Base-by-base conservation (phyloP, 2,797 vertebrate genomes). In the Masticophis lateralis region DNA sequence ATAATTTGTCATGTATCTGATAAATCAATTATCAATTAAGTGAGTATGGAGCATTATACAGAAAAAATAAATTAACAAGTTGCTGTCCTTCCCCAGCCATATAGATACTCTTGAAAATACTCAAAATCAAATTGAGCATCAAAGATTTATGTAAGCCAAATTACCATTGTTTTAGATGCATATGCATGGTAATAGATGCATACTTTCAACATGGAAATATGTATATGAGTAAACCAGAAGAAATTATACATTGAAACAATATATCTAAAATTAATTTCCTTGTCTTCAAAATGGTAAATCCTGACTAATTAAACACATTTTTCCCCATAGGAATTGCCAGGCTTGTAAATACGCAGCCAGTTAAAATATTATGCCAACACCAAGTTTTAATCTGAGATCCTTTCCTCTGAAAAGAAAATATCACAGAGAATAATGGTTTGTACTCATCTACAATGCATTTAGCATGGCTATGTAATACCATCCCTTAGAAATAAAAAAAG, bases 351-450 rank as follows among this genome's bases (percentile, higher is more conserved):
- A 57, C 55, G 3, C 55, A 14, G 1, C 3, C 74, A 91, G 13
- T 87, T 93, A 60, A 66, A 93, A 63, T 27, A 53, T 92, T 94
- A 91, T 90, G 22, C 1, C 86, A 83, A 92, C 1, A 43, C 89
- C 91, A 86, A 25, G 56, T 90, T 90, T 92, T 88, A 32, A 47
- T 83, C 59, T 61, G 47, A 87, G 55, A 43, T 59, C 4, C 13
- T 20, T 8, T 91, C 1, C 5, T 92, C 86, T 92, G 83, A 83
- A 61, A 93, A 87, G 91, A 18, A 91, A 94, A 61, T 92, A 51
- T 57, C 18, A 59, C 32, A 55, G 37, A n/a, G 6, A 9, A 5
- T 5, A 13, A 43, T 47, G 74, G 74, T 25, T 79, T 79, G 37
- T 43, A 20, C 37, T 43, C 32, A 79, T 22, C 20, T 83, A 22